Evolutionary conservation across 2,888 invertebrate genomes (phyloP).

Genomic region (Chrysolina haemoptera): DNA sequence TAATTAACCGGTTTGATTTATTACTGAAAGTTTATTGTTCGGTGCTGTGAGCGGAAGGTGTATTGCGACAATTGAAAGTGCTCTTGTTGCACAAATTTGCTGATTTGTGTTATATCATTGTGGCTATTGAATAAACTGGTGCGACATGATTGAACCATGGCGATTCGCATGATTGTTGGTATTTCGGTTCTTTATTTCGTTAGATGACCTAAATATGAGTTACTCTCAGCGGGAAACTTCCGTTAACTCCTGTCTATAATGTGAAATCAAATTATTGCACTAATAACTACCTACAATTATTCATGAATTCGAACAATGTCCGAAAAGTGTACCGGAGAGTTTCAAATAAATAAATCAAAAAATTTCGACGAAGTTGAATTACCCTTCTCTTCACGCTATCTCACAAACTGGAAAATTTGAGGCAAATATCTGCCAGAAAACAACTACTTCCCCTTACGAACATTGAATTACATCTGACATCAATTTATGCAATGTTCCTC

Average conservation of each 20-base stretch:
- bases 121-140: neutral
- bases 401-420: too few species aligned
- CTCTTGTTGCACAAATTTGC: constrained; percentile 35
- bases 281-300: too few species aligned
- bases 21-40: constrained; percentile 45
- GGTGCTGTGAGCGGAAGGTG: constrained; percentile 27
- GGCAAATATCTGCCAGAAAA: too few species aligned
- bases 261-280: too few species aligned
- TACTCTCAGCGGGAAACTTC: neutral
- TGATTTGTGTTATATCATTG: constrained; percentile 23
- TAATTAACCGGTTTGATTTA: constrained; percentile 62
- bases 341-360: too few species aligned
- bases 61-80: constrained; percentile 29
- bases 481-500: too few species aligned
- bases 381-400: too few species aligned
- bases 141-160: neutral
- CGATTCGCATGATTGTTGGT: neutral
- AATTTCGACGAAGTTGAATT: too few species aligned
- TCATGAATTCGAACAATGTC: too few species aligned
- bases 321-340: too few species aligned
- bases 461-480: too few species aligned
- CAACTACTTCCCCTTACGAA: too few species aligned
- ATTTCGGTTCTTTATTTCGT: neutral
- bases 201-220: neutral
- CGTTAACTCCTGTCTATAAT: neutral